Conservation (phyloP, 2,888 invertebrate genomes). For the Pemphredon lugubris region DNA sequence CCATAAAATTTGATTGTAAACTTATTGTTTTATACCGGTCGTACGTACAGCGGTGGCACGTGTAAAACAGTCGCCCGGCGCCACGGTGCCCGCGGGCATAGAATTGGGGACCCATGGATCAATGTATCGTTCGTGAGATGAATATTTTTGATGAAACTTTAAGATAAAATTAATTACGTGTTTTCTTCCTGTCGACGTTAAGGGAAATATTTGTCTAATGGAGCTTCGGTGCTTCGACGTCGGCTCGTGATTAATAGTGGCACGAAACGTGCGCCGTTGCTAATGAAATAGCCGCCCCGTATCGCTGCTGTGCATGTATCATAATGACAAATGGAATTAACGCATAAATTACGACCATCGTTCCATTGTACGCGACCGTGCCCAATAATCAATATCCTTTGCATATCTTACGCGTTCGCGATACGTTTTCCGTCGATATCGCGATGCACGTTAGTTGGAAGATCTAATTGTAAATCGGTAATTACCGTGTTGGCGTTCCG, state of each 20-base stretch:
- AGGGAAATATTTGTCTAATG: not conserved
- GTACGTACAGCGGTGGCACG: no score
- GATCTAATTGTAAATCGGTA: no score
- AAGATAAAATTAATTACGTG: no score
- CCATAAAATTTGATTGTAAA: no score
- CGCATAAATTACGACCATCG: constrained; percentile 30
- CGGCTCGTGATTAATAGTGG: constrained; percentile 15
- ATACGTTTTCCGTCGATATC: constrained; percentile 11
- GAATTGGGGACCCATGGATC: no score
- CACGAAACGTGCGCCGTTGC: constrained; percentile 1
- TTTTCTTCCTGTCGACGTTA: no score
- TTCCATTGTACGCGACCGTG: constrained; percentile 12
- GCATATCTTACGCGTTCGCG: not conserved
- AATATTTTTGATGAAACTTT: no score
- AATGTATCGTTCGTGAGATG: no score
- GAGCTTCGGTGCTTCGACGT: not conserved
- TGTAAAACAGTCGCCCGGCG: no score
- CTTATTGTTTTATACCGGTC: no score
- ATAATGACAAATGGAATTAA: constrained; percentile 38
- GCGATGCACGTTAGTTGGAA: not conserved
- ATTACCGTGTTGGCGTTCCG: no score
- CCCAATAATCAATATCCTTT: constrained; percentile 36
- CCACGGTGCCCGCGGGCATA: no score
- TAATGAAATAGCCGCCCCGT: constrained; percentile 24
- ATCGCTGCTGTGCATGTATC: constrained; percentile 17